These are phyloP conservation scores for Calameuta pallipes DNA, from an alignment of 2,888 invertebrate genomes.

Conservation along the genomic window DNA sequence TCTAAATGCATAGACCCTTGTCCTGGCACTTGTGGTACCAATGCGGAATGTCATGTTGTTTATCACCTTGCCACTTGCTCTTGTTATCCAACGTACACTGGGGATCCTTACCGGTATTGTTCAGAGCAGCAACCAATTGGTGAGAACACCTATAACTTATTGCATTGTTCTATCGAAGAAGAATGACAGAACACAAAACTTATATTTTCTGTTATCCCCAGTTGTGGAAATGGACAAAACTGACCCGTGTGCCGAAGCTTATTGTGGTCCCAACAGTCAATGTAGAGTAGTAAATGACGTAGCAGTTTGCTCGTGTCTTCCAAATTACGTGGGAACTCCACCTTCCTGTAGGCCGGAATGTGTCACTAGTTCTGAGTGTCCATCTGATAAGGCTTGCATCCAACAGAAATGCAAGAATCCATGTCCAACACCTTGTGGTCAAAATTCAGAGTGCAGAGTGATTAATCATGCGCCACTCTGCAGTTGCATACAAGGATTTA, in stretches of 20 bases:
- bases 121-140: conserved; percentile 7
- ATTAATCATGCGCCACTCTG: conserved; percentile 68
- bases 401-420: conserved; percentile 64
- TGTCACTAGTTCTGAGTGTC: conserved; percentile 63
- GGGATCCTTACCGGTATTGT: conserved; percentile 61
- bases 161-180: background rate
- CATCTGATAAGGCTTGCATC: conserved; percentile 62
- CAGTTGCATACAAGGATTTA: conserved; percentile 60
- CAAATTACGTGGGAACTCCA: conserved; percentile 57
- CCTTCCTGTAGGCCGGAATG: conserved; percentile 64
- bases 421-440: conserved; percentile 61
- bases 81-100: conserved; percentile 65
- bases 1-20: conserved; percentile 72
- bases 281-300: conserved; percentile 63
- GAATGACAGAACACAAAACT: background rate
- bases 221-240: conserved; percentile 45
- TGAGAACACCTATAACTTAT: background rate
- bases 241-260: conserved; percentile 68
- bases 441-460: conserved; percentile 66
- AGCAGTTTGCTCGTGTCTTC: conserved; percentile 62
- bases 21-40: conserved; percentile 69
- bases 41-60: conserved; percentile 63
- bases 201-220: conserved; percentile 8
- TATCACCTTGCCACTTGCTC: conserved; percentile 62
- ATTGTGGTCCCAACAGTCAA: conserved; percentile 70